Evolutionary conservation across 2,797 vertebrate species (phyloP).

Genomic region (Hypotaenidia okinawae): DNA sequence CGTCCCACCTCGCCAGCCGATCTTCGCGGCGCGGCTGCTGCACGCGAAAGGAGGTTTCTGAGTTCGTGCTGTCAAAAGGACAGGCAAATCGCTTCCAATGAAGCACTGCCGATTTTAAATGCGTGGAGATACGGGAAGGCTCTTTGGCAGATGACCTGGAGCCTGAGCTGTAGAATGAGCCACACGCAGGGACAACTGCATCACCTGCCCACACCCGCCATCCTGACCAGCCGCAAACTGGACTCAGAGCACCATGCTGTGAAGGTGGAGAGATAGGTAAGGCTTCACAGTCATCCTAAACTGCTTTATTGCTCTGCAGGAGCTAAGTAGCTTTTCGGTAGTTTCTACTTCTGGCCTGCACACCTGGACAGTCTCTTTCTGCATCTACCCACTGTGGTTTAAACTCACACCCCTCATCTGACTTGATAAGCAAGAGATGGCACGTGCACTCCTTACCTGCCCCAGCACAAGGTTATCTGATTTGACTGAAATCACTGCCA

Average conservation of each 20-base stretch:
- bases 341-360: neutral
- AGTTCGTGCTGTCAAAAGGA: neutral
- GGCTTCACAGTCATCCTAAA: neutral
- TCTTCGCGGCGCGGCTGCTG: rapidly evolving
- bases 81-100: neutral
- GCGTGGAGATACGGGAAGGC: rapidly evolving
- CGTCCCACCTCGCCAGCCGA: rapidly evolving
- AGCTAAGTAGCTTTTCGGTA: neutral
- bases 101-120: neutral
- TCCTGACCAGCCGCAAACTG: neutral
- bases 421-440: neutral
- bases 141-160: neutral
- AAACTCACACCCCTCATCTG: neutral
- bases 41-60: neutral
- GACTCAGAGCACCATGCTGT: rapidly evolving
- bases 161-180: neutral
- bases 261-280: neutral
- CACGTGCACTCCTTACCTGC: rapidly evolving
- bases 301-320: neutral
- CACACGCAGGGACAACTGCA: rapidly evolving
- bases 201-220: neutral
- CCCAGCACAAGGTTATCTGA: neutral
- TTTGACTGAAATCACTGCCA: neutral
- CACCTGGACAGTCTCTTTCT: neutral
- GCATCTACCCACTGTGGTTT: neutral